Percentiles rank a stretch among this genome's conserved stretches.
Evolutionary conservation across 2,113 vertebrate species (phyloP).

Genomic region (Psephotus haematonotus): DNA sequence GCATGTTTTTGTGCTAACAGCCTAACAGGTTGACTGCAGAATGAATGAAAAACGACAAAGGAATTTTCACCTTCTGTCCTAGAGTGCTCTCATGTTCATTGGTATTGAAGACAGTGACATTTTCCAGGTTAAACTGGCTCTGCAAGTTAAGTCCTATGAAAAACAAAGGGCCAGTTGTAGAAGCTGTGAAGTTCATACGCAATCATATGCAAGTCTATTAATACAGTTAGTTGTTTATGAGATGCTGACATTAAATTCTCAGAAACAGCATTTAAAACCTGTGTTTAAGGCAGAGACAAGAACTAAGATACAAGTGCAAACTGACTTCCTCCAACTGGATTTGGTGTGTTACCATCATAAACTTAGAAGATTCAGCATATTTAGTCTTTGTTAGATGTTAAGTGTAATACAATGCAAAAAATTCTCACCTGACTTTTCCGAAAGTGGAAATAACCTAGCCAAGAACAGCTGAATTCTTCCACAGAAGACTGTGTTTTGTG

Average conservation of each 20-base stretch:
- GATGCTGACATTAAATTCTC: not conserved
- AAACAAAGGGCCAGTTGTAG: not conserved
- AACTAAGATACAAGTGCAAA: not conserved
- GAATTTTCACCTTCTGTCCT: conserved; percentile 87
- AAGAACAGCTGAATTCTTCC: conserved; percentile 97
- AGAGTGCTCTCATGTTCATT: conserved; percentile 96
- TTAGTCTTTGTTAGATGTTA: not conserved
- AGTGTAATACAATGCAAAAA: not conserved
- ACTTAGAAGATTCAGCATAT: not conserved
- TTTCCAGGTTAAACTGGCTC: conserved; percentile 98
- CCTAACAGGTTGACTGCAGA: not conserved
- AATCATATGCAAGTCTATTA: not conserved
- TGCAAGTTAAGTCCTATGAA: conserved; percentile 92
- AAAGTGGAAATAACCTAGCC: conserved; percentile 94
- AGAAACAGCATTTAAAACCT: not conserved
- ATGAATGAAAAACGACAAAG: not conserved
- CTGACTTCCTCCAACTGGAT: not conserved
- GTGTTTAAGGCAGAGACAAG: not conserved
- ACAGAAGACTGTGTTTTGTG: conserved; percentile 98
- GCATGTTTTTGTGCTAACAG: not conserved
- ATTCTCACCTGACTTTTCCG: conserved; percentile 93
- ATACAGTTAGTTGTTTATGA: not conserved
- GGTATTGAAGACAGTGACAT: conserved; percentile 96
- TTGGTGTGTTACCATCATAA: not conserved
- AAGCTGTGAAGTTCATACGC: not conserved